Evolutionary conservation across 2,113 vertebrate species (phyloP), one percentile per base, ranked within the genome.

Genomic region (Anguilla rostrata): DNA sequence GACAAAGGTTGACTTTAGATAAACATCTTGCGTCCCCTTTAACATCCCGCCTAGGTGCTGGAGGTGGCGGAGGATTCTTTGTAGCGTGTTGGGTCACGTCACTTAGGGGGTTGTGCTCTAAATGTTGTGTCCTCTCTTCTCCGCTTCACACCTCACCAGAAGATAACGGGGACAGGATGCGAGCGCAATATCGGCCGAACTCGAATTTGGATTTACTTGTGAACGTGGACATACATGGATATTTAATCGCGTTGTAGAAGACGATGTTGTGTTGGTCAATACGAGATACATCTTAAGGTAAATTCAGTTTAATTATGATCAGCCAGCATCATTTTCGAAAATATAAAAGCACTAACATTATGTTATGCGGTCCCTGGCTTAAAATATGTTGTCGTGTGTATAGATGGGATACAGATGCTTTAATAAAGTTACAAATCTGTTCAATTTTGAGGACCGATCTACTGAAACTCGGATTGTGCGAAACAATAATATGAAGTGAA

Each of bases 81-180:
- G 63, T 71, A 71, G 63, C 63, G 9, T 71, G 63, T 71, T 71
- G 16, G 26, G 63, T n/a, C n/a, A 71, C 63, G 63, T 71, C 63
- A 71, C 63, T 71, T 22, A 46, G 57, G 63, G 63, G 63, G 63
- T 71, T n/a, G 63, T 71, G 63, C 63, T 71, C 63, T 71, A 71
- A 71, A 20, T 71, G 63, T n/a, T 71, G 63, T 26, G 63, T n/a
- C 20, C 63, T n/a, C 22, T n/a, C 63, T 71, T n/a, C 63, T 71
- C 26, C 0, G 63, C 63, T n/a, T n/a, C 63, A n/a, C 63, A n/a
- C 20, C 63, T 71, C 63, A n/a, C 20, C 63, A 71, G 63, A n/a
- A 5, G 63, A 71, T 71, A n/a, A 3, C 63, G 63, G 63, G 63
- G 63, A 0, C 4, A 26, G 63, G 63, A n/a, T 7, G 20, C 7